Percentiles rank a stretch among this genome's conserved stretches.
phyloP scores from a whole-genome alignment of 53 echinoderm and acorn worm genomes.

The Patiria pectinifera region DNA sequence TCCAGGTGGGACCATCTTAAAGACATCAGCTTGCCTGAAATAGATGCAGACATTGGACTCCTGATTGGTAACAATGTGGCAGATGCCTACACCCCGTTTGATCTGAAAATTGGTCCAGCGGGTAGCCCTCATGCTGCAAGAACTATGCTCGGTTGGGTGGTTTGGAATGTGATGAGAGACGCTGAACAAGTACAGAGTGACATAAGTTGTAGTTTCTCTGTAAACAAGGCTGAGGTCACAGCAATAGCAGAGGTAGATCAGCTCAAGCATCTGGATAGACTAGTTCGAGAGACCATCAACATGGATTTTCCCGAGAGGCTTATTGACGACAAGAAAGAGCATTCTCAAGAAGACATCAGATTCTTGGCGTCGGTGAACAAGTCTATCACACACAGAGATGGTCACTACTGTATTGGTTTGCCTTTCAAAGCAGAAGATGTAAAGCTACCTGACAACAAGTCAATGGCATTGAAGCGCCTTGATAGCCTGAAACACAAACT shows the following conservation, averaged over 20 bases:
- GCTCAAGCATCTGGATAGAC: constrained; percentile 36
- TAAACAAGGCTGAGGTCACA: too few species aligned
- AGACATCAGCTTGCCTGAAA: constrained; percentile 14
- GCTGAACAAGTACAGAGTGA: constrained; percentile 5
- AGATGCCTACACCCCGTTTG: constrained; percentile 59
- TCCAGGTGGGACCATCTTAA: constrained; percentile 53
- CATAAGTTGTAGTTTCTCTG: constrained; percentile 13
- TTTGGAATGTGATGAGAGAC: constrained; percentile 52
- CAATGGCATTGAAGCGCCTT: too few species aligned
- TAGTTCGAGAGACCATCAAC: constrained; percentile 44
- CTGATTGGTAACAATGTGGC: constrained; percentile 68
- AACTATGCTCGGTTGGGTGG: constrained; percentile 57
- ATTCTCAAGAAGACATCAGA: constrained; percentile 58
- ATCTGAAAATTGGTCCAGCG: constrained; percentile 48
- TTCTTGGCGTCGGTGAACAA: constrained; percentile 62
- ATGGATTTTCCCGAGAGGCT: constrained; percentile 60
- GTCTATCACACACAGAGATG: too few species aligned
- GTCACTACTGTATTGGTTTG: too few species aligned
- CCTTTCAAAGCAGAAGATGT: too few species aligned
- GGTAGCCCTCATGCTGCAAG: constrained; percentile 59
- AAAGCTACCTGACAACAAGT: too few species aligned
- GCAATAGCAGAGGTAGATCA: constrained; percentile 38
- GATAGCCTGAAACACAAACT: too few species aligned
- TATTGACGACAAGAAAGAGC: constrained; percentile 59
- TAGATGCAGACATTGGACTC: constrained; percentile 66